Percentiles rank a stretch among this genome's conserved stretches.
phyloP scores from a whole-genome alignment of 2,797 vertebrate species.

The Hapalemur alaotrensis region DNA sequence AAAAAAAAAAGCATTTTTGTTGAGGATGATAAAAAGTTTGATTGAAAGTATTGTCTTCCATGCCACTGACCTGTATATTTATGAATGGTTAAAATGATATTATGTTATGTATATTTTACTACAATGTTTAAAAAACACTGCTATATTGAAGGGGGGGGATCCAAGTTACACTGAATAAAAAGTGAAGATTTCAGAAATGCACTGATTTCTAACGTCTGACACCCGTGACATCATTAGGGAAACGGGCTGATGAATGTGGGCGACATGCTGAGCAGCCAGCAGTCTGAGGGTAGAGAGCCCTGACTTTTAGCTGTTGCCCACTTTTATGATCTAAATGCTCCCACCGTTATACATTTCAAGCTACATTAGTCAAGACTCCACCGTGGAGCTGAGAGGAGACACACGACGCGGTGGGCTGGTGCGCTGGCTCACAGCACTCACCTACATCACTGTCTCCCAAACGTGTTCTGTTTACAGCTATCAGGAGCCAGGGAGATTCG shows the following conservation, averaged over 20 bases:
- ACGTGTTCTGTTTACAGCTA: neutral
- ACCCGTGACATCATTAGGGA: neutral
- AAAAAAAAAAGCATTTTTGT: neutral
- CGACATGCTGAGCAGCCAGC: neutral
- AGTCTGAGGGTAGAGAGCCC: neutral
- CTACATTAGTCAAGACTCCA: neutral
- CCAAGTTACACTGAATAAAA: neutral
- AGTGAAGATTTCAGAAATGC: neutral
- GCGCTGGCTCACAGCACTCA: neutral
- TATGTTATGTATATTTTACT: neutral
- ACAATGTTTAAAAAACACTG: neutral
- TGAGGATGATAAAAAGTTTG: neutral
- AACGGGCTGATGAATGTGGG: too few relatives aligned
- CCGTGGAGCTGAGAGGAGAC: too few relatives aligned
- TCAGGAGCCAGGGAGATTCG: neutral
- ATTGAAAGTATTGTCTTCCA: neutral
- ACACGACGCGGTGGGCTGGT: fast-evolving
- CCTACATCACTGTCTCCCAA: neutral
- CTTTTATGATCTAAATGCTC: neutral
- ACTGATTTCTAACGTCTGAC: neutral
- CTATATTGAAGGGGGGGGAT: neutral
- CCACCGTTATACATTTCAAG: neutral
- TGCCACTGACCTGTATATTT: neutral
- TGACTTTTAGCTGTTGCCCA: neutral
- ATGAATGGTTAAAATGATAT: neutral